Conservation (phyloP, 2,888 invertebrate genomes). For the Herminia tarsipennalis region DNA sequence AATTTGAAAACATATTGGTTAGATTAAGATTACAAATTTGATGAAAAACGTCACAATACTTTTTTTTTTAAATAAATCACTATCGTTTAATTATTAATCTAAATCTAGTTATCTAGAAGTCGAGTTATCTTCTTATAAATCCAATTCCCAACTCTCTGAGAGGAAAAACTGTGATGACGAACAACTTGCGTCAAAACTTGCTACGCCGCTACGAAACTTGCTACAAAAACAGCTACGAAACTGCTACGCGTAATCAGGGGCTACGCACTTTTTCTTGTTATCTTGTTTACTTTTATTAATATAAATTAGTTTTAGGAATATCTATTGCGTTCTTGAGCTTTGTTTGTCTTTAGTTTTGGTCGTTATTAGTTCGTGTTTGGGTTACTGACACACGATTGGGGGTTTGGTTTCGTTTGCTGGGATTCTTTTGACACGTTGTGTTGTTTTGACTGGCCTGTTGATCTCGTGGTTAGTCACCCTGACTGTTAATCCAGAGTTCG, state of each 20-base stretch:
- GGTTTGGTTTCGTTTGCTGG: too few species aligned
- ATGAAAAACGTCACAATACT: too few species aligned
- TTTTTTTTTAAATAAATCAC: too few species aligned
- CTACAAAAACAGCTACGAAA: conserved; percentile 18
- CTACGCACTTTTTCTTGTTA: conserved; percentile 19
- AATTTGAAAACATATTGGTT: too few species aligned
- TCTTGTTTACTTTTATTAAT: conserved; percentile 11
- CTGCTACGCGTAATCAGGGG: conserved; percentile 23
- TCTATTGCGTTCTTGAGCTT: conserved; percentile 5
- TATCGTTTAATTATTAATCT: conserved; percentile 1
- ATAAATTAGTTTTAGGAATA: conserved; percentile 8
- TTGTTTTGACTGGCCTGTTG: too few species aligned
- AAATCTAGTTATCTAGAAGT: background rate
- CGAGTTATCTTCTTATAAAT: background rate
- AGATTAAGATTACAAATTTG: too few species aligned
- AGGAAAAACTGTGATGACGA: conserved; percentile 13
- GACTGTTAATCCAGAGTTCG: too few species aligned
- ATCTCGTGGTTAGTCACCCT: too few species aligned
- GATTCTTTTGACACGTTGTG: too few species aligned
- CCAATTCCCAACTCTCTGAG: background rate
- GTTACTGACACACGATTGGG: too few species aligned
- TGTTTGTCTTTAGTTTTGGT: conserved; percentile 1
- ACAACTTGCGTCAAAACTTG: conserved; percentile 16
- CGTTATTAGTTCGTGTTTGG: conserved; percentile 11
- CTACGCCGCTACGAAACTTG: conserved; percentile 12